These are phyloP conservation scores for Chiloscyllium plagiosum DNA, from an alignment of 2,113 vertebrate genomes.

Conservation along the genomic window DNA sequence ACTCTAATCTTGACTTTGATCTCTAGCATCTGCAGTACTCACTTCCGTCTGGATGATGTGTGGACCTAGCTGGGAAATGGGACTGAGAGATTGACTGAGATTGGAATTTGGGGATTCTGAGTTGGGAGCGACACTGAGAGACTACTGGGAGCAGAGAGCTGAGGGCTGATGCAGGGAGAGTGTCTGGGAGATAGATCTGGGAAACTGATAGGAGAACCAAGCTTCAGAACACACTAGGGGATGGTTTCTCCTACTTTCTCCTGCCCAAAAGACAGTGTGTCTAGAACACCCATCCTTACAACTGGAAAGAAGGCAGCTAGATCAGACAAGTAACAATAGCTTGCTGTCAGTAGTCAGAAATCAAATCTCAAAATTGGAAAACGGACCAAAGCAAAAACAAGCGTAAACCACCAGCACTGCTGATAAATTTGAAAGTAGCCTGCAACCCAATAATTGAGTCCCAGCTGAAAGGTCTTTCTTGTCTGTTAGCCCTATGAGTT, in stretches of 20 bases:
- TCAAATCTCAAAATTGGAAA: background rate
- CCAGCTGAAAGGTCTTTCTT: background rate
- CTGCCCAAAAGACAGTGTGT: background rate
- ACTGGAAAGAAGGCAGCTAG: background rate
- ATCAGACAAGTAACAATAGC: background rate
- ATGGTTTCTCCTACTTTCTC: background rate
- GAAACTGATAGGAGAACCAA: background rate
- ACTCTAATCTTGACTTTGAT: no score
- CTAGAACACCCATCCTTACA: background rate
- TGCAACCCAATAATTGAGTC: background rate
- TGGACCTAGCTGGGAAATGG: no score
- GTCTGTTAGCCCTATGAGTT: background rate
- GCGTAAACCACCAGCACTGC: background rate
- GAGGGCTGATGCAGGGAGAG: no score
- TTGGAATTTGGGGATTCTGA: no score
- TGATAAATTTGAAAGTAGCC: background rate
- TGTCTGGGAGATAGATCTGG: no score
- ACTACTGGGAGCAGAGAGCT: no score
- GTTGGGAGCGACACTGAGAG: no score
- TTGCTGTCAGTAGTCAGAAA: background rate
- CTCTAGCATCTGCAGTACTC: no score
- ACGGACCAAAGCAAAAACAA: background rate
- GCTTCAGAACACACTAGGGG: background rate
- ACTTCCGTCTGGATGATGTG: no score
- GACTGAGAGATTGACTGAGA: no score